Conservation (phyloP, 2,113 vertebrate genomes). For the Probosciger aterrimus region DNA sequence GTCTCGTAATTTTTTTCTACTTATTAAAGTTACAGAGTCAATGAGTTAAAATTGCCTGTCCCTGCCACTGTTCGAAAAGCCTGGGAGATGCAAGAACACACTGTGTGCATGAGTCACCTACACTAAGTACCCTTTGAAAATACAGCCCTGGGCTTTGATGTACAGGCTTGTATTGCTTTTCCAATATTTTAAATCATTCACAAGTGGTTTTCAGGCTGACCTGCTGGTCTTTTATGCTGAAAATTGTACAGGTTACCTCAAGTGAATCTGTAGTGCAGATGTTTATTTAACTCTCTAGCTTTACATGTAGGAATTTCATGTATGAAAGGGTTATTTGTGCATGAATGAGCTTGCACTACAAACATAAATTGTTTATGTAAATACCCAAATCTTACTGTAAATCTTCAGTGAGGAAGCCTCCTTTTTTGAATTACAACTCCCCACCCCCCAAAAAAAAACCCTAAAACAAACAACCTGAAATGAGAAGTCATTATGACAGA, state of each 20-base stretch:
- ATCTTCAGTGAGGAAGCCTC: slow-evolving; percentile 49
- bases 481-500: slow-evolving; percentile 74
- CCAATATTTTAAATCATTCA: slow-evolving; percentile 45
- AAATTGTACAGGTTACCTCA: slow-evolving; percentile 63
- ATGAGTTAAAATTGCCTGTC: slow-evolving; percentile 33
- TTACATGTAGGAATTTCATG: slow-evolving; percentile 50
- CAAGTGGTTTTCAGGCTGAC: slow-evolving; percentile 50
- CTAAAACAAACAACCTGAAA: slow-evolving; percentile 31
- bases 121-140: slow-evolving; percentile 17
- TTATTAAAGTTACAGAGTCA: background rate
- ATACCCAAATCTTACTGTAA: slow-evolving; percentile 56
- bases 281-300: slow-evolving; percentile 55
- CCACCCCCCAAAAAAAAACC: background rate
- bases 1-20: background rate
- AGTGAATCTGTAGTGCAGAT: slow-evolving; percentile 57
- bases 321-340: slow-evolving; percentile 65
- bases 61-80: background rate
- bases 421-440: slow-evolving; percentile 55
- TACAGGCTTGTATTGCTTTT: slow-evolving; percentile 35
- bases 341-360: slow-evolving; percentile 59
- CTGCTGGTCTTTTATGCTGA: slow-evolving; percentile 60
- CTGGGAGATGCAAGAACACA: background rate
- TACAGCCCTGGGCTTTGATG: slow-evolving; percentile 21
- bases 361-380: slow-evolving; percentile 73
- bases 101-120: background rate